Base-by-base conservation (phyloP, 2,888 invertebrate species). In the Mythimna lalbum region DNA sequence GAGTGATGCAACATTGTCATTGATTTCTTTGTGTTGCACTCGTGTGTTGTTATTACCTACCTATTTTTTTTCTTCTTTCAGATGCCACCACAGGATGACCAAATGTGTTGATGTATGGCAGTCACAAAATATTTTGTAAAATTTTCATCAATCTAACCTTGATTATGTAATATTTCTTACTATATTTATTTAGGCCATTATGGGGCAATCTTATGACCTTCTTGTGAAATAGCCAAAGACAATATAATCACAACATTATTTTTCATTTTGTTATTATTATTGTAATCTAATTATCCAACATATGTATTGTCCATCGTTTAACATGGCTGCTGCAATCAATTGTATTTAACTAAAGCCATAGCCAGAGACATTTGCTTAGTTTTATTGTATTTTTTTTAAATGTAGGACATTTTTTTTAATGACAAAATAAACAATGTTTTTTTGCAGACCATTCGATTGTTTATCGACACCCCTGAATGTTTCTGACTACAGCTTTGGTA, bases 1-100 rank as follows among this genome's bases (percentile, higher is more conserved):
- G 10, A n/a, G 31, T 31, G 10, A 31, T 55, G n/a, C 31, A n/a
- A 70, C 0, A 43, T 60, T 60, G 12, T 31, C 23, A 2, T 39
- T 17, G 17, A 43, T 43, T 43, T 43, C 43, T 43, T 43, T 5
- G 17, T 21, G 12, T 23, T n/a, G 19, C 7, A 2, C 43, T 21
- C 1, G 2, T 36, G 17, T 52, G 7, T 7, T 36, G 19, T 33
- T 31, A 39, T 4, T 17, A 17, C 0, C 12, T 47, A 36, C 27
- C 0, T 49, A 36, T n/a, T 14, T 69, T 36, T 53, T 33, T 53
- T 33, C 55, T 49, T 4, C 4, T 96, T 96, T 69, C 93, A 97
- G 97, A 94, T 92, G 91, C 94, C 91, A 76, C 82, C 93, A 83
- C 94, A 93, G 83, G 96, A 96, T 84, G 95, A 96, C 83, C 94